These are phyloP conservation scores for Glossosoma conforme DNA, from an alignment of 1,140 invertebrate species.

Conservation along the genomic window DNA sequence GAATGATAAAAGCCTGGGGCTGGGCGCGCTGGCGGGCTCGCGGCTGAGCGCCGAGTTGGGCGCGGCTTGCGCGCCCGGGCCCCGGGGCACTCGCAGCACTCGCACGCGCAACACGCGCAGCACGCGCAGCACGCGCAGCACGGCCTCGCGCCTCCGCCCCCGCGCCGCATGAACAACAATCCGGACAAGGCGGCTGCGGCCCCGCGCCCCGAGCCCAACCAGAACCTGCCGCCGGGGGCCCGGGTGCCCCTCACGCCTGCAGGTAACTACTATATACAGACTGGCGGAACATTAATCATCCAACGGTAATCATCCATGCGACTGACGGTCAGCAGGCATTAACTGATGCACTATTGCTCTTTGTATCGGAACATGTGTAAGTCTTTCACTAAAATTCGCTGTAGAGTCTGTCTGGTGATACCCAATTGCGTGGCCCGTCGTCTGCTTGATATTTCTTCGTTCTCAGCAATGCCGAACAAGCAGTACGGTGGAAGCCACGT, in stretches of 20 bases:
- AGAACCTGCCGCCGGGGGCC: constrained; percentile 7
- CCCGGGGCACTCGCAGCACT: constrained; percentile 36
- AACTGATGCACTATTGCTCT: too few species aligned
- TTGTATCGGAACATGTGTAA: too few species aligned
- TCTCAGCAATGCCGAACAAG: too few species aligned
- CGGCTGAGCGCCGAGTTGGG: constrained; percentile 21
- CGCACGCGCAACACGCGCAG: constrained; percentile 41
- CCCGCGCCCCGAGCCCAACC: constrained; percentile 31
- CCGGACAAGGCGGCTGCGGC: constrained; percentile 32
- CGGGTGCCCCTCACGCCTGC: constrained; percentile 45
- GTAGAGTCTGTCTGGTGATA: too few species aligned
- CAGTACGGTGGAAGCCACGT: too few species aligned
- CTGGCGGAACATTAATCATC: too few species aligned
- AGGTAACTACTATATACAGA: constrained; percentile 40
- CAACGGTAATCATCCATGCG: too few species aligned
- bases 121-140: constrained; percentile 37
- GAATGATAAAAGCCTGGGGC: constrained; percentile 25
- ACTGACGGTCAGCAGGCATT: too few species aligned
- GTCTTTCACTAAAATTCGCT: too few species aligned
- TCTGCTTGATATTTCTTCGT: too few species aligned
- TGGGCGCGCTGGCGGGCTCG: constrained; percentile 18
- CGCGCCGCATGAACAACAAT: constrained; percentile 6
- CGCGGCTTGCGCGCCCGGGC: constrained; percentile 32
- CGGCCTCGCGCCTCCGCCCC: constrained; percentile 36
- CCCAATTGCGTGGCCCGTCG: too few species aligned